Evolutionary conservation across 2,113 vertebrate species (phyloP).

Genomic region (Campylorhamphus procurvoides): DNA sequence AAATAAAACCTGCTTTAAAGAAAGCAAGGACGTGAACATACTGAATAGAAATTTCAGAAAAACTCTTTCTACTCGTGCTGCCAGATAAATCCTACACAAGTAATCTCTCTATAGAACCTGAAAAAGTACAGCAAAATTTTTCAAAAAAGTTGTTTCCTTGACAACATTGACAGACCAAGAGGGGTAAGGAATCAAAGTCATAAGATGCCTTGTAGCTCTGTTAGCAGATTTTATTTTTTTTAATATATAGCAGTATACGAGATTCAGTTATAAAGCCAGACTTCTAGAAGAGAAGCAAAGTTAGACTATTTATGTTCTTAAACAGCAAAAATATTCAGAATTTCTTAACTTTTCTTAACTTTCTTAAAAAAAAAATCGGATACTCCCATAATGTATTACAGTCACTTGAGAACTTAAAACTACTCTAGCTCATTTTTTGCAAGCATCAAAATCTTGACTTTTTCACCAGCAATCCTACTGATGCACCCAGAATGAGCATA

Average conservation of each 20-base stretch:
- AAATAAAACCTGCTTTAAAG: conserved; percentile 30
- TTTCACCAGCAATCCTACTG: neutral
- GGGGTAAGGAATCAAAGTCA: neutral
- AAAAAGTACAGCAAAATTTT: conserved; percentile 59
- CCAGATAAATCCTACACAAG: conserved; percentile 26
- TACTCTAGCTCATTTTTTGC: neutral
- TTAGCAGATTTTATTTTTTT: neutral
- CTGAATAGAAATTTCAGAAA: neutral
- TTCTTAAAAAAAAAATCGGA: neutral
- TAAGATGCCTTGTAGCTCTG: conserved; percentile 6
- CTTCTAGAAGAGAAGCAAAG: neutral
- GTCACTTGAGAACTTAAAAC: neutral
- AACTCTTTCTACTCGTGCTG: conserved; percentile 9
- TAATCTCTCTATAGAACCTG: conserved; percentile 38
- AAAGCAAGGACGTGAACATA: neutral
- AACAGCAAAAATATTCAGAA: neutral
- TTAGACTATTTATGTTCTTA: neutral
- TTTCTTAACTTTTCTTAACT: neutral
- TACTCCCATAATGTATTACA: neutral
- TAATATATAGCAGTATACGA: neutral
- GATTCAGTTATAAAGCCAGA: neutral
- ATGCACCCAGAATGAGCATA: neutral
- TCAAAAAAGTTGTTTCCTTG: conserved; percentile 76
- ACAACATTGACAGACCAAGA: conserved; percentile 59
- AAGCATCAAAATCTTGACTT: neutral